Base-by-base conservation (phyloP, 1,140 invertebrate genomes). In the Brachionus sp. region DNA sequence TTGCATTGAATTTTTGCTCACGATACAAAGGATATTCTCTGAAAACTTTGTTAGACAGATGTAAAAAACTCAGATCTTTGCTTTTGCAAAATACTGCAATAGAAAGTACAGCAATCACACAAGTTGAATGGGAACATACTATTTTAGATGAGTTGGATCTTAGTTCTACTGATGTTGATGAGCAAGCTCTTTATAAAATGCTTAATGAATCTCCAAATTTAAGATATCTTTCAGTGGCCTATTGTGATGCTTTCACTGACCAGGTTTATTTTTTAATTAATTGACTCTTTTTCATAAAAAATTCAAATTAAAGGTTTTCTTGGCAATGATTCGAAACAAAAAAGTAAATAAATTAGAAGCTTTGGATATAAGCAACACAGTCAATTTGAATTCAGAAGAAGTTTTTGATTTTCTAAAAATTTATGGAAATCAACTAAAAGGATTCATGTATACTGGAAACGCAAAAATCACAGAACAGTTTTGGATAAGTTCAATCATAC, bases 61-160 rank as follows among this genome's bases (percentile, higher is more conserved):
- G 97, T 84, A 93, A 95, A 86, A 92, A 97, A 83, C 90, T 99
- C 12, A 94, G 92, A 84, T 95, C 94, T 84, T 92, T 99, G 1
- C 91, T 99, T 0, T 94, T 99, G 92, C 95, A 97, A 86, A 95
- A 97, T 89, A 97, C 95, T 86, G 95, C 95, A 96, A 87, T 87
- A 89, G 62, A 87, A 95, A 95, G 94, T 86, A 94, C 97, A 83
- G 91, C 95, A 87, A 93, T 98, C 29, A 94, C 94, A 92, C 93
- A 93, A 88, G 95, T 98, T 0, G 96, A 98, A 86, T 99, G 98
- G 98, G 96, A 99, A 87, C 97, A 98, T 86, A 94, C 94, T 0
- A 92, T 92, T 0, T 89, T 99, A 50, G 94, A 95, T 88, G 97
- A 99, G 89, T 87, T 99, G 83, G 97, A 99, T 86, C 93, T 99